These are phyloP conservation scores for Melospiza georgiana DNA, from an alignment of 2,113 vertebrate species.

Conservation along the genomic window DNA sequence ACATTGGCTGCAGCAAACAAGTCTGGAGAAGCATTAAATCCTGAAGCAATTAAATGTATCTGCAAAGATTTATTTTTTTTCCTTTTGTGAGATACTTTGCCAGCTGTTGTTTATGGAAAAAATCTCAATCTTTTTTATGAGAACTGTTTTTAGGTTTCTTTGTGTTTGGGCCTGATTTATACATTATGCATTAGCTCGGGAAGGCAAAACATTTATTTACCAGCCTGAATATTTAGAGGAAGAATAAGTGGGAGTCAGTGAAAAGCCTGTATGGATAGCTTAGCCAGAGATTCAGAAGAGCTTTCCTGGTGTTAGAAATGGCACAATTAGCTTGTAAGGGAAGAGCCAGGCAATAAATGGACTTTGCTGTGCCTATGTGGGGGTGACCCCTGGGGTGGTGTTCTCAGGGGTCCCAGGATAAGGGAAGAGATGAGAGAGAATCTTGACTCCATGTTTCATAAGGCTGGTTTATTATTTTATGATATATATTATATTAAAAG, in stretches of 20 bases:
- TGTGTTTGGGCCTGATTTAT: conserved; percentile 32
- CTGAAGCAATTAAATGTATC: conserved; percentile 26
- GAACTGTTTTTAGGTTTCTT: conserved; percentile 39
- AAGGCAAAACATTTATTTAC: conserved; percentile 50
- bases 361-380: accelerated
- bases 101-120: conserved; percentile 47
- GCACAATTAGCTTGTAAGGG: not conserved
- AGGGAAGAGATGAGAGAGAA: too few species aligned
- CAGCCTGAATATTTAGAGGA: conserved; percentile 3
- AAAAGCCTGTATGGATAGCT: not conserved
- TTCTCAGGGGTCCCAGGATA: too few species aligned
- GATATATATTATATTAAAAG: too few species aligned
- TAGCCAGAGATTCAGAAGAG: not conserved
- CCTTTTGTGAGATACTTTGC: conserved; percentile 8
- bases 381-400: not conserved
- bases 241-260: not conserved
- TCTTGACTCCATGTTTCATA: too few species aligned
- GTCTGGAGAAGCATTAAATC: conserved; percentile 10
- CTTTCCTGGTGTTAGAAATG: not conserved
- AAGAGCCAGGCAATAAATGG: not conserved
- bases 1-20: not conserved
- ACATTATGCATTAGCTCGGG: conserved; percentile 35
- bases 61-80: not conserved
- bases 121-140: not conserved
- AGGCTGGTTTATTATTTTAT: too few species aligned